Base-by-base conservation (phyloP, 2,113 vertebrate genomes). In the mouse (Mus musculus) region DNA sequence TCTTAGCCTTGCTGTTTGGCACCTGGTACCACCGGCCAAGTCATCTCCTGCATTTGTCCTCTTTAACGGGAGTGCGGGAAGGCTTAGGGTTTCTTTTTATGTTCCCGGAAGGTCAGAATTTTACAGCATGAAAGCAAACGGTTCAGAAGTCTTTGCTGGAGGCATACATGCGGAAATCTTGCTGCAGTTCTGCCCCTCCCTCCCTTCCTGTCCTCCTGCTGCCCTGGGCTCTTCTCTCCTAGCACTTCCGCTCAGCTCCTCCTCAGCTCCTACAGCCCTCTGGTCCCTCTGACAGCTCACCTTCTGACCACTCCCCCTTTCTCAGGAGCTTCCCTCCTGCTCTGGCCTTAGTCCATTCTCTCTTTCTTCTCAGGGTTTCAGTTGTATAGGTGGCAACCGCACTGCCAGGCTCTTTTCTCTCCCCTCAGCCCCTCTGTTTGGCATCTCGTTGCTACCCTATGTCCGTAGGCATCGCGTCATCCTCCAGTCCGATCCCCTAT, bases 391-490 rank as follows among this genome's bases (percentile, higher is more conserved):
- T 12, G 13, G 59, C n/a, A 84, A n/a, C 11, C 11, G 39, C 80
- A n/a, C 56, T 63, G 24, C n/a, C 16, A 10, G 46, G 1, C 39
- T 89, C 61, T 49, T 16, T 1, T 19, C 61, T 94, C 20, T 80
- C 59, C 20, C 20, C 61, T 67, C 33, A 36, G 0, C n/a, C 10
- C 77, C 86, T 85, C 59, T 24, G 0, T 36, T 28, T 1, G 33
- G 13, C 1, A 36, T 12, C 52, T 33, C 52, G 0, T 71, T n/a
- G 80, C 84, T 33, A 19, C 69, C 36, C 75, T 3, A 30, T 4
- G 49, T 42, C 69, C 63, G 0, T 5, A 8, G n/a, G 11, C 16
- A 4, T n/a, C 0, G 14, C 4, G 1, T 1, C 42, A 0, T 28
- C 71, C 14, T 72, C 85, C 67, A 2, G 28, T 59, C 65, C 26